Evolutionary conservation across 2,797 vertebrate genomes (phyloP), one percentile per base, ranked within the genome.

Genomic region (Spondyliosoma cantharus): DNA sequence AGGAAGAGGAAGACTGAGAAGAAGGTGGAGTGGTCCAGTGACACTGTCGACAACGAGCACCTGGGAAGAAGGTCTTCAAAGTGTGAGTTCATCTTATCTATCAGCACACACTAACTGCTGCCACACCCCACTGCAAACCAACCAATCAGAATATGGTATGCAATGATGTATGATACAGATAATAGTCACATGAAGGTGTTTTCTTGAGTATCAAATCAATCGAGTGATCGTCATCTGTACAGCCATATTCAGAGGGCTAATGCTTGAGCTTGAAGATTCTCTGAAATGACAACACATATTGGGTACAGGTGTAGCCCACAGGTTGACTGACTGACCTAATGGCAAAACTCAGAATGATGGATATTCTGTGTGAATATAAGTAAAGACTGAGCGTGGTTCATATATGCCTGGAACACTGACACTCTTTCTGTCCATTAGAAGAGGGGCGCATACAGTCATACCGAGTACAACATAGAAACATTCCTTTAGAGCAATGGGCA

Each of bases 21-120:
- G 89, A 98, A 97, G 75, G 97, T 98, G 66, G 97, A 97, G 92
- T 98, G 97, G 97, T 96, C 97, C 5, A 98, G 97, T 27, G 97
- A 98, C 92, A 98, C 97, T 0, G 96, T 98, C 9, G 97, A 98
- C 91, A 98, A 98, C 1, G 97, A 98, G 72, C 96, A 98, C 83
- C 93, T 97, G 87, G 97, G 97, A 4, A 95, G 97, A 43, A 95
- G 97, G 76, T 98, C 97, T 59, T 98, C 97, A 53, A 98, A 98
- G 85, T 98, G 97, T 98, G 83, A 96, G 97, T 94, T 15, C 1
- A 2, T 49, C 37, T 25, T 60, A 25, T 3, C 58, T 1, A 13
- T 61, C 8, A 56, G 11, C 14, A 20, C 49, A n/a, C 19, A 20
- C 12, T 50, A 15, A 13, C n/a, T 60, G 37, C 32, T 19, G 15